Evolutionary conservation across 2,888 invertebrate genomes (phyloP).

Genomic region (Rhagium mordax): DNA sequence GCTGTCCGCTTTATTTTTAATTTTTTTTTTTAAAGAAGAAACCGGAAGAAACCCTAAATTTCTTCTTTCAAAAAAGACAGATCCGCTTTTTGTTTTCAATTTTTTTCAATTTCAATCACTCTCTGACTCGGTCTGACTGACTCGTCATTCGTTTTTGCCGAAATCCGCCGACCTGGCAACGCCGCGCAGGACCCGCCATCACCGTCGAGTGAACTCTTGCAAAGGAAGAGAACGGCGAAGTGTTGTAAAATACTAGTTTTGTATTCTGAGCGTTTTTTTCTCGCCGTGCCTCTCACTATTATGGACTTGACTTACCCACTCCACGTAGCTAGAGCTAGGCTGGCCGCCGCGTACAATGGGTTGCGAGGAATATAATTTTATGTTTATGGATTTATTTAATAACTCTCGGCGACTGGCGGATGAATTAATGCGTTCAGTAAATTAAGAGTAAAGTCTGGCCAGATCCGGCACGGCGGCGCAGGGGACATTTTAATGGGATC

Average conservation of each 20-base stretch:
- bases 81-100: no score
- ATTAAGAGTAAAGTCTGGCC: background rate
- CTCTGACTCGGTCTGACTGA: no score
- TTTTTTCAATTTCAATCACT: no score
- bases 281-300: conserved; percentile 30
- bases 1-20: no score
- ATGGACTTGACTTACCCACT: conserved; percentile 38
- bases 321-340: background rate
- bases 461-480: background rate
- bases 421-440: background rate
- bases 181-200: conserved; percentile 1
- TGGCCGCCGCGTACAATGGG: background rate
- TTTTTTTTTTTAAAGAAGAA: no score
- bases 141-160: background rate
- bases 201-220: conserved; percentile 30
- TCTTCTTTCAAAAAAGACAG: no score
- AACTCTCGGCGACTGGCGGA: conserved; percentile 14
- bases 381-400: conserved; percentile 9
- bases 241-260: conserved; percentile 36
- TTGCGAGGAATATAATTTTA: conserved; percentile 1
- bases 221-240: conserved; percentile 34
- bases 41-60: no score
- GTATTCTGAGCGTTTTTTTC: conserved; percentile 36
- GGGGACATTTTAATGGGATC: background rate
- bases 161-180: conserved; percentile 13